A percentile compares a stretch with the other conserved stretches of the same genome.
phyloP scores from a whole-genome alignment of 2,113 vertebrate genomes.

The Myodes glareolus region DNA sequence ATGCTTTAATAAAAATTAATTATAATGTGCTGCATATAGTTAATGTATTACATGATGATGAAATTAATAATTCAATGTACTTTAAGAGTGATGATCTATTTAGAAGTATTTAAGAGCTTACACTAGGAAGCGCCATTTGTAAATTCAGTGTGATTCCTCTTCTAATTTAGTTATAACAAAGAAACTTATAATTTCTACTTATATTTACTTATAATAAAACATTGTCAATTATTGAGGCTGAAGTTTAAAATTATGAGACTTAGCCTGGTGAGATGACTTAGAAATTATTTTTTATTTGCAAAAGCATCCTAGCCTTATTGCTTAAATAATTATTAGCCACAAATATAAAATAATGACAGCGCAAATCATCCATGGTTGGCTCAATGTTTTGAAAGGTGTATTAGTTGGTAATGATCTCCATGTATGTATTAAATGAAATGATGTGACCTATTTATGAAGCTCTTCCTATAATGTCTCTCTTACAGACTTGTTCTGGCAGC shows the following conservation, averaged over 20 bases:
- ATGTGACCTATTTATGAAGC: neutral
- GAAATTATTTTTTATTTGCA: neutral
- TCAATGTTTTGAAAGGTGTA: neutral
- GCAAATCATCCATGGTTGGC: neutral
- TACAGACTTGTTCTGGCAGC: neutral
- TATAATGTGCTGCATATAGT: neutral
- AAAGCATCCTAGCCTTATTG: neutral
- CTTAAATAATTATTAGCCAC: neutral
- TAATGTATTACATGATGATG: neutral
- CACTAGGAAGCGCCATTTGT: neutral
- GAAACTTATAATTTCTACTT: neutral
- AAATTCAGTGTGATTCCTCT: neutral
- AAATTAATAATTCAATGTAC: neutral
- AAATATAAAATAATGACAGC: neutral
- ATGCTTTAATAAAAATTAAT: neutral
- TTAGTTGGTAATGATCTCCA: no score
- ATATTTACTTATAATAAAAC: no score
- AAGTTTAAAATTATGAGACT: no score
- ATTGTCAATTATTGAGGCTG: no score
- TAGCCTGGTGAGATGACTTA: no score
- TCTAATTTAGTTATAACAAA: neutral
- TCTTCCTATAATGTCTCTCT: neutral
- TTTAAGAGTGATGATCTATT: neutral
- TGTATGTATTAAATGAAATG: neutral
- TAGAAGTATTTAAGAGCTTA: conserved; percentile 5